phyloP scores from a whole-genome alignment of 2,797 vertebrate species.

The Garrulus glandarius region DNA sequence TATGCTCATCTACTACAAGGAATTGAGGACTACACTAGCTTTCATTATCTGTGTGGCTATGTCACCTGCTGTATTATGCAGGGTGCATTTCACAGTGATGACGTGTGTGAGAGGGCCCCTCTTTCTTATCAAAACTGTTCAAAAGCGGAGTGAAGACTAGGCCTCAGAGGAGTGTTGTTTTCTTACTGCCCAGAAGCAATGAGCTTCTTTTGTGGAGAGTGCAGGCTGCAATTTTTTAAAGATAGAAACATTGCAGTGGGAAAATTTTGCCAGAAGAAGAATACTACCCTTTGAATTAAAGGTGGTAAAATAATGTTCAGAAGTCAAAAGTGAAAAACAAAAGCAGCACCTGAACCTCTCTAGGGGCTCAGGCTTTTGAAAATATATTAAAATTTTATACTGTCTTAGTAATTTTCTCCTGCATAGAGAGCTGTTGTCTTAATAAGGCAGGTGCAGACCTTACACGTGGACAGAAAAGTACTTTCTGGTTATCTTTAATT shows the following conservation, averaged over 20 bases:
- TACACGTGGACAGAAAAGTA: neutral
- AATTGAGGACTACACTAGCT: neutral
- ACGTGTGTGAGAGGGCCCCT: accelerated
- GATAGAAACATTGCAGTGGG: neutral
- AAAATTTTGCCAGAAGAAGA: neutral
- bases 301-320: neutral
- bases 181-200: neutral
- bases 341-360: neutral
- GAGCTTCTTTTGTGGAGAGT: neutral
- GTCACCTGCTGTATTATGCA: neutral
- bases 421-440: neutral
- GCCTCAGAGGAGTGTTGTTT: neutral
- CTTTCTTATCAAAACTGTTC: neutral
- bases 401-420: neutral
- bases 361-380: neutral
- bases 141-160: neutral
- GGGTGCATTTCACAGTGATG: neutral
- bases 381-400: neutral
- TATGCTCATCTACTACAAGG: neutral
- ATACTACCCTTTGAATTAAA: neutral
- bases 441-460: neutral
- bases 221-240: neutral
- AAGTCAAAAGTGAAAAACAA: neutral
- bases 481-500: neutral
- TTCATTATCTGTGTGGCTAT: neutral